Base-by-base conservation (phyloP, 2,113 vertebrate species). In the Smithornis capensis region DNA sequence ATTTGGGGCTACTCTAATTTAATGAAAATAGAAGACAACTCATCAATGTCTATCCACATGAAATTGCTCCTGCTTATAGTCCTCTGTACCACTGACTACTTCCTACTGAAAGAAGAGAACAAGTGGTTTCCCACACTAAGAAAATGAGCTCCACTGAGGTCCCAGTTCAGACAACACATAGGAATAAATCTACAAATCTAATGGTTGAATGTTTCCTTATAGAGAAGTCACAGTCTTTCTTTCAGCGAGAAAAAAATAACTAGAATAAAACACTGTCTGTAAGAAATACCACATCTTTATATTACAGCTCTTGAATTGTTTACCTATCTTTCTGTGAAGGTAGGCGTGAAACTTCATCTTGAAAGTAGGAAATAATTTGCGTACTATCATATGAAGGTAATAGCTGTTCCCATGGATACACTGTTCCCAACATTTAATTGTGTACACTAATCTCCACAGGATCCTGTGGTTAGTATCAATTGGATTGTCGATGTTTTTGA, bases 381-480 rank as follows among this genome's bases (percentile, higher is more conserved):
- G 89, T 95, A 77, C 10, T 59, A 70, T 57, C 57, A 69, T 76
- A 92, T 14, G 85, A 96, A 96, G 67, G 85, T 81, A 96, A 67
- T 70, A 85, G 65, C 42, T 88, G 97, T 94, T 97, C 85, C 97
- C 95, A 97, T 95, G 96, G 93, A 90, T 85, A 97, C 95, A 42
- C 37, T 53, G 44, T 57, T 95, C 57, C 83, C 86, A 94, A 59
- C 71, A 84, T 80, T 90, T 97, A 95, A 97, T 97, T 96, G 95
- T 91, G 45, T 64, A 91, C 77, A 52, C 79, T 91, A 92, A 96
- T 97, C 94, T 96, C 94, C 14, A 8, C 81, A 69, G 91, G 53
- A 93, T 95, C 92, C 92, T 75, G 88, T 83, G 81, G 83, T 94
- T 95, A 79, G 75, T 29, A 91, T 75, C 83, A 95, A 37, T 13